Evolutionary conservation across 1,140 invertebrate species (phyloP), one percentile per base, ranked within the genome.

Genomic region (Musca domestica): DNA sequence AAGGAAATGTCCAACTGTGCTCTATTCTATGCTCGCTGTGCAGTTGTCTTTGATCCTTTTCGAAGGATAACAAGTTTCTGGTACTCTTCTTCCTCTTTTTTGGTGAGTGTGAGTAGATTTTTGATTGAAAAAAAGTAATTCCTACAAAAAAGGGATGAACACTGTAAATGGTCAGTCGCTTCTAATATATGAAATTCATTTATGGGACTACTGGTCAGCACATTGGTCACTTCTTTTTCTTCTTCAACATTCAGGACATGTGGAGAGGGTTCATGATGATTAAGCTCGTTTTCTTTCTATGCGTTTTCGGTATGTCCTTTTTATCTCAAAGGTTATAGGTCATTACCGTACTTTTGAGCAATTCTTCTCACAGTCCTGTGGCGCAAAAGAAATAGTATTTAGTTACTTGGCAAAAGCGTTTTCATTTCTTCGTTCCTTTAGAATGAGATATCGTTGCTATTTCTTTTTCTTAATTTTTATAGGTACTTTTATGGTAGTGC

Each of bases 341-440:
- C 76, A 77, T 22, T 73, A 77, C 76, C 76, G 76, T 74, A 77
- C 76, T 77, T 77, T 77, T 74, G 48, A 67, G 49, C 70, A 69
- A 74, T 76, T 77, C 74, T 77, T 77, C 76, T 77, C 76, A 77
- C 76, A 64, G 63, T 61, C 27, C 19, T 51, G 12, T 15, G 34
- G 56, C 17, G n/a, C 25, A 27, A 3, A 56, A 15, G 52, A 56
- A n/a, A 27, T 56, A 27, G 52, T 9, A 54, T 54, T 54, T 54
- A 22, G 19, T 54, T 54, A 56, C 23, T 22, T 14, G n/a, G 25
- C 17, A 25, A 27, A 27, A 27, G 23, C 23, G 5, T 27, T 56
- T 23, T 19, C 19, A 7, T 27, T 27, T 58, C 30, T 27, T 58
- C 30, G 9, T 30, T 30, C 27, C 34, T 41, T 41, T 41, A 41